Conservation (phyloP, 2,888 invertebrate genomes). For the Cataglyphis altisquamis region DNA sequence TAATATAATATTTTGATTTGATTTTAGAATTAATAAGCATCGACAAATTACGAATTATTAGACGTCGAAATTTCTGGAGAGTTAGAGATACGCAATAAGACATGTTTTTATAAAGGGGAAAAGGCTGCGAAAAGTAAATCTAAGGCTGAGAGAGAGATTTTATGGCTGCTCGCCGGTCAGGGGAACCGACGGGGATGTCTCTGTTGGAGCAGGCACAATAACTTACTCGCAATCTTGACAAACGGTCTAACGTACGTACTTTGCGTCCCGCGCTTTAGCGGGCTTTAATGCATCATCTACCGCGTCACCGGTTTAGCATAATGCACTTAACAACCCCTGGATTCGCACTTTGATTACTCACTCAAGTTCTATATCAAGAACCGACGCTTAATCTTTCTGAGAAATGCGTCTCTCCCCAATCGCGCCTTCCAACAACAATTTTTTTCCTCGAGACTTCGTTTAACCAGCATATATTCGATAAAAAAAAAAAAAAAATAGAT, state of each 20-base stretch:
- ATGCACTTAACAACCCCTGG: slow-evolving; percentile 69
- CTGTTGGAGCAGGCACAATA: slow-evolving; percentile 51
- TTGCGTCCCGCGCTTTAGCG: slow-evolving; percentile 68
- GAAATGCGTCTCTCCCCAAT: background rate
- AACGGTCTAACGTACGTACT: slow-evolving; percentile 74
- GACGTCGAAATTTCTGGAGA: background rate
- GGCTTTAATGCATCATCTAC: slow-evolving; percentile 74
- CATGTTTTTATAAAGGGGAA: slow-evolving; percentile 17
- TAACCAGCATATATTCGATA: background rate
- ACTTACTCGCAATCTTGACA: slow-evolving; percentile 78
- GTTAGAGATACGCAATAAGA: slow-evolving; percentile 12
- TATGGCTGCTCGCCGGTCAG: background rate
- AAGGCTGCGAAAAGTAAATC: background rate
- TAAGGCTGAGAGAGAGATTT: slow-evolving; percentile 19
- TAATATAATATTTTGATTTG: background rate
- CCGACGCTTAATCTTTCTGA: slow-evolving; percentile 63
- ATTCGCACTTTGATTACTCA: slow-evolving; percentile 57
- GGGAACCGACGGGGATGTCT: slow-evolving; percentile 3
- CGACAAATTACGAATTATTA: slow-evolving; percentile 17
- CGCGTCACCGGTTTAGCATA: slow-evolving; percentile 75
- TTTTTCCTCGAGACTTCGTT: background rate
- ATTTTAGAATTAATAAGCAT: slow-evolving; percentile 3
- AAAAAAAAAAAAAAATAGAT: background rate
- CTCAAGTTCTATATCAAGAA: slow-evolving; percentile 55
- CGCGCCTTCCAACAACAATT: slow-evolving; percentile 11